Conservation (phyloP, 2,797 vertebrate genomes). For the Sebastes nivosus region DNA sequence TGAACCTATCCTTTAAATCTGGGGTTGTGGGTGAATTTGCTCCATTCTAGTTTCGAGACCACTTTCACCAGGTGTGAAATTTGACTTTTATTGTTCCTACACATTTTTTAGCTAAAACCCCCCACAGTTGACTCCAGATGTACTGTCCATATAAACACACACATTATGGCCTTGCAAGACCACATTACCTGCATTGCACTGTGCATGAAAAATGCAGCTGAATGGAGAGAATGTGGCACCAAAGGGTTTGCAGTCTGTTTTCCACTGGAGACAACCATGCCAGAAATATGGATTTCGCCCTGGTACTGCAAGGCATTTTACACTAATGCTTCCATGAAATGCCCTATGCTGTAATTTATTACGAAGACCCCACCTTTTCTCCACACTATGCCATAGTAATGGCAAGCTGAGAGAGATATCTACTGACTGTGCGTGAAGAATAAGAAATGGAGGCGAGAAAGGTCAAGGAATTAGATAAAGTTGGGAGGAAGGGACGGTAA, state of each 20-base stretch:
- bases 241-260: conserved; percentile 34
- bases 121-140: not conserved
- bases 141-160: not conserved
- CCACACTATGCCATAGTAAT: conserved; percentile 2
- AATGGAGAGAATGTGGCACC: conserved; percentile 31
- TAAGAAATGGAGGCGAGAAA: conserved; percentile 26
- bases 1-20: not conserved
- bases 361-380: conserved; percentile 25
- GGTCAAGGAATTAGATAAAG: conserved; percentile 29
- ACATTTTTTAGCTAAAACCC: not conserved
- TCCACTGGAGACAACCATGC: conserved; percentile 39
- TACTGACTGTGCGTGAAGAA: not conserved
- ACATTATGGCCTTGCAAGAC: not conserved
- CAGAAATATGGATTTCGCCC: conserved; percentile 51
- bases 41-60: not conserved
- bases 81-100: not conserved
- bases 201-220: conserved; percentile 41
- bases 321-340: conserved; percentile 39
- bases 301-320: conserved; percentile 33
- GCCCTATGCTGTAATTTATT: conserved; percentile 40
- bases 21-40: not conserved
- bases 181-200: not conserved
- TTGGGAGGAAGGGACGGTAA: not conserved
- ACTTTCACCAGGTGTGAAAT: not conserved
- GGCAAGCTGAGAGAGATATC: conserved; percentile 10